Evolutionary conservation across 2,113 vertebrate species (phyloP).

Genomic region (Neoarius graeffei): DNA sequence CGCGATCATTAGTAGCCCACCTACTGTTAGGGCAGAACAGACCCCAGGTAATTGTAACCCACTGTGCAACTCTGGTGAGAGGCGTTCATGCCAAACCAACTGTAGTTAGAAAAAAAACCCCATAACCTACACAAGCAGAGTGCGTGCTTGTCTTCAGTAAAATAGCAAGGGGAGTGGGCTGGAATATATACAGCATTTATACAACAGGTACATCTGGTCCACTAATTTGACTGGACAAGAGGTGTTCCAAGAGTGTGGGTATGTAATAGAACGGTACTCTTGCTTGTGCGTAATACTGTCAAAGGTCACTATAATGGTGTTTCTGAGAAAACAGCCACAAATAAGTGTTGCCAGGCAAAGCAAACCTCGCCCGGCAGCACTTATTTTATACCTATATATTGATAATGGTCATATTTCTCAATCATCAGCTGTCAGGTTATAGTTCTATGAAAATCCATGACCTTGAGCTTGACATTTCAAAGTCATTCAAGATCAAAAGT

Average conservation of each 20-base stretch:
- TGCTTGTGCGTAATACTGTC: background rate
- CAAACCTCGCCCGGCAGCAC: too few relatives aligned
- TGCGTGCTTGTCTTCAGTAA: background rate
- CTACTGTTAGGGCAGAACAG: conserved; percentile 25
- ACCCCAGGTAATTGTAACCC: conserved; percentile 23
- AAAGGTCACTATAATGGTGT: background rate
- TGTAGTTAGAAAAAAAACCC: background rate
- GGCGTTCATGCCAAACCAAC: conserved; percentile 54
- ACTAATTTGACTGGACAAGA: background rate
- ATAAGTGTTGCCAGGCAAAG: too few relatives aligned
- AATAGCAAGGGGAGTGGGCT: background rate
- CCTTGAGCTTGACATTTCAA: too few relatives aligned
- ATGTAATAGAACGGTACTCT: background rate
- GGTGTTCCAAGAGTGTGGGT: background rate
- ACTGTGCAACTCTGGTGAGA: conserved; percentile 23
- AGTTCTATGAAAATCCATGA: too few relatives aligned
- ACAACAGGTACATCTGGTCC: background rate
- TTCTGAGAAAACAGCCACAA: background rate
- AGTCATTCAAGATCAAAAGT: too few relatives aligned
- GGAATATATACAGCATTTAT: background rate
- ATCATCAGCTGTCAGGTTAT: too few relatives aligned
- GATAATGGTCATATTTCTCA: too few relatives aligned
- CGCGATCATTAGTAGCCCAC: conserved; percentile 30
- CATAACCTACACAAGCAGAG: conserved; percentile 28
- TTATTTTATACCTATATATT: too few relatives aligned